These are phyloP conservation scores for Drosophila lowei DNA, from an alignment of 1,140 invertebrate species.

Conservation along the genomic window DNA sequence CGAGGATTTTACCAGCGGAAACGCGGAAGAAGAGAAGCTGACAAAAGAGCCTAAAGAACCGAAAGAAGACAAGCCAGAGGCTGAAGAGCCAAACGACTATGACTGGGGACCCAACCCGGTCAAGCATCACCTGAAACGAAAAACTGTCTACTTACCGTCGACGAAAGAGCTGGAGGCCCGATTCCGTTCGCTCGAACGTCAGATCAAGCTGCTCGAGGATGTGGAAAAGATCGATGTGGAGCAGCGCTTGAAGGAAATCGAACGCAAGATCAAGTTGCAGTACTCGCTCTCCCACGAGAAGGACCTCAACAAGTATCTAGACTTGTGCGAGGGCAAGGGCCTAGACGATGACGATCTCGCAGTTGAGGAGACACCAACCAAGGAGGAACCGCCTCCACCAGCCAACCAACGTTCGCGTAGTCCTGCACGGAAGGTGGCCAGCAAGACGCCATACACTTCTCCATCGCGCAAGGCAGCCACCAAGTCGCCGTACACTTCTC, in stretches of 20 bases:
- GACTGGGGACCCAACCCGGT: slow-evolving; percentile 77
- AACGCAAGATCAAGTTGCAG: slow-evolving; percentile 76
- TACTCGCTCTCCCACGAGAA: slow-evolving; percentile 78
- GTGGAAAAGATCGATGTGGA: slow-evolving; percentile 81
- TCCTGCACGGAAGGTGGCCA: slow-evolving; percentile 44
- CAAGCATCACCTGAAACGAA: slow-evolving; percentile 73
- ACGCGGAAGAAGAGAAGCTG: slow-evolving; percentile 29
- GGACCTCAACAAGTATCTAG: slow-evolving; percentile 74
- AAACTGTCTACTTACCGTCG: slow-evolving; percentile 72
- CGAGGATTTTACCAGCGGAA: slow-evolving; percentile 57
- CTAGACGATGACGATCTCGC: slow-evolving; percentile 56
- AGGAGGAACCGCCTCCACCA: background rate
- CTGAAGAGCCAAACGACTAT: slow-evolving; percentile 49
- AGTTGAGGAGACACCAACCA: background rate
- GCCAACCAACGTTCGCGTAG: slow-evolving; percentile 53
- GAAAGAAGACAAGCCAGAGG: background rate
- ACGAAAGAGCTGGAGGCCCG: slow-evolving; percentile 76
- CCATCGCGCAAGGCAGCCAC: slow-evolving; percentile 38
- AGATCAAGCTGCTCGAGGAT: slow-evolving; percentile 77
- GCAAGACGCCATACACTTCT: slow-evolving; percentile 60
- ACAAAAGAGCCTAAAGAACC: slow-evolving; percentile 5
- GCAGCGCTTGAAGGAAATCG: slow-evolving; percentile 69
- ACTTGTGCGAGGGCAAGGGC: slow-evolving; percentile 72
- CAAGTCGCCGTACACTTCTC: slow-evolving; percentile 45
- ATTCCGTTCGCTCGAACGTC: slow-evolving; percentile 72